Conservation (phyloP, 1,140 invertebrate genomes). For the Chymomyza costata region DNA sequence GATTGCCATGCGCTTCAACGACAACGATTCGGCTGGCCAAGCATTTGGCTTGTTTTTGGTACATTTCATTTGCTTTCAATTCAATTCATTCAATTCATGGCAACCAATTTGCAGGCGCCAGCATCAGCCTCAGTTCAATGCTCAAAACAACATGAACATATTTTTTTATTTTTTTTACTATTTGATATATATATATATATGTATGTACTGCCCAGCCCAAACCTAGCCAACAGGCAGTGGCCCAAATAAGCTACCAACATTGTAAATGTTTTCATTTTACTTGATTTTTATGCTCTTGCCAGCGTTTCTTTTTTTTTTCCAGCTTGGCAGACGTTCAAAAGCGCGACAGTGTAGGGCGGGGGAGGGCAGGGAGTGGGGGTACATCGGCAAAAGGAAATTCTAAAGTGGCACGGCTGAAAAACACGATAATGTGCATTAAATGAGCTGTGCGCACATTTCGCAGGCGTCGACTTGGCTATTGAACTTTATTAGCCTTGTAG, state of each 20-base stretch:
- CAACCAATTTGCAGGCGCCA: conserved; percentile 65
- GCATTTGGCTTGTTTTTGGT: conserved; percentile 11
- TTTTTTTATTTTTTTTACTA: conserved; percentile 20
- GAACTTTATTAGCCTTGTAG: conserved; percentile 66
- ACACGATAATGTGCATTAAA: conserved; percentile 70
- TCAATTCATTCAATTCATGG: conserved; percentile 51
- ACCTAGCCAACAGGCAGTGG: too few species aligned
- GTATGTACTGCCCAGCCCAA: too few species aligned
- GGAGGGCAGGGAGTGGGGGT: conserved; percentile 3
- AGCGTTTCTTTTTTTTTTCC: not conserved
- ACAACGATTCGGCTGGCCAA: conserved; percentile 31
- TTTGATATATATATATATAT: too few species aligned
- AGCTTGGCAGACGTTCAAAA: conserved; percentile 64
- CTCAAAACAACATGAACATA: conserved; percentile 60
- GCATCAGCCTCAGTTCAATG: conserved; percentile 27
- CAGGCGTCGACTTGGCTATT: conserved; percentile 66
- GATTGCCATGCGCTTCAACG: conserved; percentile 4
- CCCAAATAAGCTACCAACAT: too few species aligned
- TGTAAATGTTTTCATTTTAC: conserved; percentile 67
- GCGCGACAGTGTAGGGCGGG: conserved; percentile 15
- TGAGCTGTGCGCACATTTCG: conserved; percentile 70
- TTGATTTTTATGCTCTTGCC: not conserved
- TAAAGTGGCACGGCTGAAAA: conserved; percentile 24
- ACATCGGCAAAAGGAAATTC: not conserved
- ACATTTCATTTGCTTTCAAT: conserved; percentile 44